Conservation (phyloP, 1,140 invertebrate genomes). For the Argopecten irradians region DNA sequence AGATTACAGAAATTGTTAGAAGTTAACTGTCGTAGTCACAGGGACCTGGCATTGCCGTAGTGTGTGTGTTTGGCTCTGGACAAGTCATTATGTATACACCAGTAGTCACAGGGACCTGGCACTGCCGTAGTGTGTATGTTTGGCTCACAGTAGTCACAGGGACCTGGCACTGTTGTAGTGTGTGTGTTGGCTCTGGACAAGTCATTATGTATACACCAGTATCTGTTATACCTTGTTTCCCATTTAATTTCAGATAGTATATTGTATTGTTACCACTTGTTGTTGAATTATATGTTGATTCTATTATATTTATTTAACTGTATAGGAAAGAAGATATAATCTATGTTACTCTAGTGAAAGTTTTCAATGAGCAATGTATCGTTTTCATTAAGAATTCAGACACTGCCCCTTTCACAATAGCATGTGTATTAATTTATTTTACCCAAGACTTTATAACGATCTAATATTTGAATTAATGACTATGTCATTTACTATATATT, state of each 20-base stretch:
- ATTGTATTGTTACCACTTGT: constrained; percentile 8
- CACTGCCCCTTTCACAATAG: neutral
- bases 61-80: too few relatives aligned
- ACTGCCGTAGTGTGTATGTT: neutral
- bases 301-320: constrained; percentile 23
- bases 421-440: neutral
- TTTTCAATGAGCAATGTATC: neutral
- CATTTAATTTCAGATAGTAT: neutral
- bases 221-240: constrained; percentile 11
- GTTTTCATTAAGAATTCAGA: neutral
- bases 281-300: constrained; percentile 19
- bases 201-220: neutral
- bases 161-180: neutral
- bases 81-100: neutral
- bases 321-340: neutral
- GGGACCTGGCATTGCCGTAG: too few relatives aligned
- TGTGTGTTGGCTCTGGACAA: neutral
- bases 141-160: too few relatives aligned
- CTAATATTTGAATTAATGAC: too few relatives aligned
- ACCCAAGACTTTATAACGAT: neutral
- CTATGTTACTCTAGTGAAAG: neutral
- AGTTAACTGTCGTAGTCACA: too few relatives aligned
- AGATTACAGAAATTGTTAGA: too few relatives aligned
- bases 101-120: too few relatives aligned
- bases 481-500: too few relatives aligned